Base-by-base conservation (phyloP, 2,888 invertebrate genomes). In the Cephus pygmeus region DNA sequence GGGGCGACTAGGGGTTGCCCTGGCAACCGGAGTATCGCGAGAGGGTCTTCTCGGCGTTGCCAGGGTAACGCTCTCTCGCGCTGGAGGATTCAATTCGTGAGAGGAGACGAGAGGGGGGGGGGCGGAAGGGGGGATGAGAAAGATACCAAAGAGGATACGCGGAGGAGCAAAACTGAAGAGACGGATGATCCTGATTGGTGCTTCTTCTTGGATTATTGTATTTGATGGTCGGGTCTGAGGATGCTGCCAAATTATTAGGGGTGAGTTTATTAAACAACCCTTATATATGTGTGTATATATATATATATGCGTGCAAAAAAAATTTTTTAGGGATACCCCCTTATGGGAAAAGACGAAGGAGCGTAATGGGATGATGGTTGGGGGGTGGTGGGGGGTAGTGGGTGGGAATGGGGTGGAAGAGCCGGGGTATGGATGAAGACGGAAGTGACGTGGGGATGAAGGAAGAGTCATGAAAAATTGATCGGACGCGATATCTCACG, bases 401-500 rank as follows among this genome's bases (percentile, higher is more conserved):
- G 23, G 56, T 0, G 31, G 2, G 71, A 71, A 31, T 15, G 71
- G 23, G 34, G 71, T 33, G 31, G 31, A 71, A 31, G 12, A 3
- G 23, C 1, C 33, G 1, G 12, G 71, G 34, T 33, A 34, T 34
- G 15, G 56, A 75, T 23, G 75, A 75, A 12, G 77, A 69, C 31
- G n/a, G 40, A 56, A 69, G 56, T 36, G 68, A 77, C 31, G 73
- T 30, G 76, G 77, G 78, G 77, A 80, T 76, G 76, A 77, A 78
- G 74, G 82, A 81, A 80, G 85, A 81, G 86, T 87, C 87, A 90
- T 90, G 90, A 91, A 91, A 91, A 89, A 89, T 89, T 88, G 88
- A 89, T 89, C 89, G 88, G 81, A 82, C 87, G 86, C 90, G 86
- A 88, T 89, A 91, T 91, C 89, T 91, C 89, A 91, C 88, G 88